A percentile compares a stretch with the other conserved stretches of the same genome.
Conservation (phyloP, 2,888 invertebrate genomes). For the Patella pellucida region DNA sequence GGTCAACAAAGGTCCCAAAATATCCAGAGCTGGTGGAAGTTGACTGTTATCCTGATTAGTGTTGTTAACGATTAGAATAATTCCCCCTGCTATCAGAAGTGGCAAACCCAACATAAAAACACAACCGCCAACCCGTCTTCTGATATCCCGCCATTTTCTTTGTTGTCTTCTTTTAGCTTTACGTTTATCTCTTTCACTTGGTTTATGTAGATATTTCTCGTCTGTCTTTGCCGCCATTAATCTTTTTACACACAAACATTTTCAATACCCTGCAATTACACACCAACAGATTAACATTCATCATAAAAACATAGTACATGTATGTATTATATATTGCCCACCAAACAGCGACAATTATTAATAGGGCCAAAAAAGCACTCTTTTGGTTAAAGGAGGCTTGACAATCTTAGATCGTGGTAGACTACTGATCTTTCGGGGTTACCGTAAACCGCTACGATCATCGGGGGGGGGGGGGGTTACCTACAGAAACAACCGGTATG, state of each 20-base stretch:
- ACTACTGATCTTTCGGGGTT: too few relatives aligned
- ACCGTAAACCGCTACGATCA: too few relatives aligned
- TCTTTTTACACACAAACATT: neutral
- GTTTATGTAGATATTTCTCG: neutral
- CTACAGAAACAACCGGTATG: too few relatives aligned
- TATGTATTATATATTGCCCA: too few relatives aligned
- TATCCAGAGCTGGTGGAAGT: conserved; percentile 14
- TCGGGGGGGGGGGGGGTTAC: too few relatives aligned
- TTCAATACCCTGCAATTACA: too few relatives aligned
- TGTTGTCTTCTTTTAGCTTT: neutral
- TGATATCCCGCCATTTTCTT: conserved; percentile 14
- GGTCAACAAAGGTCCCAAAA: conserved; percentile 22
- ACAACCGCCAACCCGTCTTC: conserved; percentile 22
- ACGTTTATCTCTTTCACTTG: conserved; percentile 1
- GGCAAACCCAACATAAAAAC: conserved; percentile 22
- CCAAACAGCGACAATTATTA: too few relatives aligned
- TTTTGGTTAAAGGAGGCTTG: too few relatives aligned
- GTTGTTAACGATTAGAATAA: conserved; percentile 22
- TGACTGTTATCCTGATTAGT: neutral
- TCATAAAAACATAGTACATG: too few relatives aligned
- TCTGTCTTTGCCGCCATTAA: neutral
- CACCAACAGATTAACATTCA: too few relatives aligned
- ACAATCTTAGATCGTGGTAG: too few relatives aligned
- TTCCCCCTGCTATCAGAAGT: conserved; percentile 17
- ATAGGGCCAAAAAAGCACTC: too few relatives aligned